Percentiles rank a stretch among this genome's conserved stretches.
phyloP scores from a whole-genome alignment of 2,888 invertebrate genomes.

The Fragum sueziense region DNA sequence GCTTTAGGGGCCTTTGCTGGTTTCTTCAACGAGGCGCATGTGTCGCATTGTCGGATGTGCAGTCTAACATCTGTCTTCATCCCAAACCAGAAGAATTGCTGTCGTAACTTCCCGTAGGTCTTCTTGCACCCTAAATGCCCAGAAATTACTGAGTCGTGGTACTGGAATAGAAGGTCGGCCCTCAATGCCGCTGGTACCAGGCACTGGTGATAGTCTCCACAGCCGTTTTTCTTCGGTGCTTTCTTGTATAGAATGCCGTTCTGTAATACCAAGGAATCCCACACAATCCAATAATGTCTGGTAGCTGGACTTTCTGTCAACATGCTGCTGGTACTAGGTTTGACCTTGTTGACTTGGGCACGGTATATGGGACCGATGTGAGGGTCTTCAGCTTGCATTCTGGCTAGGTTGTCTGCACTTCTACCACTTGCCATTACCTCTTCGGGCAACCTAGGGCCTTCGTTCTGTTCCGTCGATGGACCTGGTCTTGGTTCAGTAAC shows the following conservation, averaged over 20 bases:
- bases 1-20: constrained; percentile 31
- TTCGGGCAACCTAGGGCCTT: no score
- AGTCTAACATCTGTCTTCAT: constrained; percentile 30
- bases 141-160: not conserved
- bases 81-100: constrained; percentile 11
- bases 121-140: no score
- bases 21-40: constrained; percentile 33
- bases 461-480: no score
- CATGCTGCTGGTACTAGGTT: not conserved
- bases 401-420: not conserved
- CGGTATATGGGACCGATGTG: not conserved
- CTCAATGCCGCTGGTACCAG: not conserved
- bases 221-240: not conserved
- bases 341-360: not conserved
- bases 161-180: not conserved
- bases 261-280: not conserved
- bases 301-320: not conserved
- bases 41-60: constrained; percentile 13
- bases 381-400: not conserved
- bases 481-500: not conserved
- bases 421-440: not conserved
- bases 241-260: not conserved
- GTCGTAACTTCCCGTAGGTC: not conserved
- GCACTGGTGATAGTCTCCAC: not conserved
- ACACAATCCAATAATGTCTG: constrained; percentile 8